phyloP scores from a whole-genome alignment of 2,888 invertebrate species.

The Panzeria rudis region DNA sequence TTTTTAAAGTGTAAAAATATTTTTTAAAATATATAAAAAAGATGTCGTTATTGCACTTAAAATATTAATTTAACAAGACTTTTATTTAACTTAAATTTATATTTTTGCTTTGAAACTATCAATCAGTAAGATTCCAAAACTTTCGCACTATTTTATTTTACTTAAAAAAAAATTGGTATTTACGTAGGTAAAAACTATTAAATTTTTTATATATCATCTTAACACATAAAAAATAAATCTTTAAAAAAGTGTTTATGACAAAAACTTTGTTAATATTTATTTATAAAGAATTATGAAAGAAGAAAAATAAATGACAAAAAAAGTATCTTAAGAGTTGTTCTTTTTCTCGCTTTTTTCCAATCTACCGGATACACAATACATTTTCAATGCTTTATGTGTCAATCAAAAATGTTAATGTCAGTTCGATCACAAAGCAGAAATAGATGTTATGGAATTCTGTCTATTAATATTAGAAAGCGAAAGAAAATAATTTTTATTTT shows the following conservation, averaged over 20 bases:
- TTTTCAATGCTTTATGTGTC: conserved; percentile 80
- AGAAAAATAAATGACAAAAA: conserved; percentile 14
- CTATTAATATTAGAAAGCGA: neutral
- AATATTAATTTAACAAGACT: conserved; percentile 22
- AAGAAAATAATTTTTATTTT: neutral
- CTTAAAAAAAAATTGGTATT: neutral
- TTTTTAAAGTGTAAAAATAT: conserved; percentile 20
- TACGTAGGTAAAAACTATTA: conserved; percentile 13
- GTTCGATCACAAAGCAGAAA: conserved; percentile 56
- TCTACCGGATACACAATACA: neutral
- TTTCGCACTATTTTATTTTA: neutral
- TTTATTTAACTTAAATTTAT: conserved; percentile 26
- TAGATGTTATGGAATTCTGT: conserved; percentile 19
- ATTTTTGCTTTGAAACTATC: conserved; percentile 17
- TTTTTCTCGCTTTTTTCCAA: neutral
- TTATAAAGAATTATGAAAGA: conserved; percentile 6
- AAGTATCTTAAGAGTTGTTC: neutral
- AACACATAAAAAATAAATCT: no score
- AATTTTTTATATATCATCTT: neutral
- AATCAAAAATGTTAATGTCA: conserved; percentile 82
- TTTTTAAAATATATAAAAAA: neutral
- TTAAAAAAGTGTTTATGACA: neutral
- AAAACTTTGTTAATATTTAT: neutral
- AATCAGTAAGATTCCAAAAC: conserved; percentile 45
- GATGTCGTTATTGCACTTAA: conserved; percentile 17